Base-by-base conservation (phyloP, 1,140 invertebrate species). In the Penaeus vannamei region DNA sequence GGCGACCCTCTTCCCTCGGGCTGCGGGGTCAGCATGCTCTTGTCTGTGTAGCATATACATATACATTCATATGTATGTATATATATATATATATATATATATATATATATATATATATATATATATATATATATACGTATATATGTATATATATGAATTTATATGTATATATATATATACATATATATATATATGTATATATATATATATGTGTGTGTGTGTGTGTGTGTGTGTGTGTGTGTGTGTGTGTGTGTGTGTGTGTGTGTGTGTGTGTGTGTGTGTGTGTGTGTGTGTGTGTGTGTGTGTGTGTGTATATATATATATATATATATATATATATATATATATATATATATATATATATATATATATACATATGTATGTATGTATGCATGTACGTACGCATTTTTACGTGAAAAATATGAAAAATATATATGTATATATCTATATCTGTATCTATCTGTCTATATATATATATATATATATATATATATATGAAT, bases 181-280 rank as follows among this genome's bases (percentile, higher is more conserved):
- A 17, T 53, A 17, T 53, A 17, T 53, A 10, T 53, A 17, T 53
- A 17, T 53, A 17, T 53, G 2, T 53, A 53, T 17, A 53, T 53
- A 53, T 53, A 53, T 53, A 69, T 69, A 69, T 69, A 69, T 69
- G 32, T 69, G 32, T 69, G 32, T 69, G 32, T 69, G 32, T 76
- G 26, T 76, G 36, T 76, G 26, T 26, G 36, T 20, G 26, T 76
- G 36, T 76, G 36, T 76, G 36, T 76, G 36, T 76, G 36, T 76
- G 36, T 76, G 36, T 76, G 26, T 76, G 36, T 12, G 46, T 5
- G 36, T 2, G 14, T 2, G 20, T 17, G 60, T 80, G 46, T 22
- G 60, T 59, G 46, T 46, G 60, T 59, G 46, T 22, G 60, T 59
- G 46, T 22, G 60, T 53, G 46, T 23, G 60, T 59, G 46, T 22